Conservation (phyloP, 2,113 vertebrate genomes). For the Varanus komodoensis region DNA sequence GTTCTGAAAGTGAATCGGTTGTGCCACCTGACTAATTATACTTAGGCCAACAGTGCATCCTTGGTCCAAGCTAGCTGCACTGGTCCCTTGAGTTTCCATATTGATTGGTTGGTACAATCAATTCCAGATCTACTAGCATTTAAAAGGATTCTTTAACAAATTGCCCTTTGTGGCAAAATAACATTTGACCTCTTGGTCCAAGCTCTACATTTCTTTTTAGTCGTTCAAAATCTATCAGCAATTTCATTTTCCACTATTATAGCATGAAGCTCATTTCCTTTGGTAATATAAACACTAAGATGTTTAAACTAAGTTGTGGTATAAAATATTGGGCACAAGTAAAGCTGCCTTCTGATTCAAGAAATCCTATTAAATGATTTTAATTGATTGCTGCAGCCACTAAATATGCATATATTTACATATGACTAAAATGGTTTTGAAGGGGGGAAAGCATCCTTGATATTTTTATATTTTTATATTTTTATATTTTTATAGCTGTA, state of each 20-base stretch:
- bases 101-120: rapidly evolving
- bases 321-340: background rate
- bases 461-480: background rate
- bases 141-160: background rate
- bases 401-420: background rate
- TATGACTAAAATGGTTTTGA: background rate
- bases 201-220: background rate
- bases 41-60: background rate
- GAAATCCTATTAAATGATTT: background rate
- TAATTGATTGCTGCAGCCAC: background rate
- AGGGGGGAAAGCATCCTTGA: background rate
- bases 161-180: background rate
- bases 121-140: rapidly evolving
- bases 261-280: background rate
- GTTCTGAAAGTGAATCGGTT: background rate
- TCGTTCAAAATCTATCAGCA: background rate
- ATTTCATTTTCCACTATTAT: background rate
- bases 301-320: background rate
- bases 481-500: background rate
- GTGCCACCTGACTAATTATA: background rate
- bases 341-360: background rate
- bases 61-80: background rate
- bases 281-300: background rate
- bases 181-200: background rate
- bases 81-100: background rate